Percentiles rank a stretch among this genome's conserved stretches.
These are phyloP conservation scores for Rhyacophila brunnea DNA, from an alignment of 1,140 invertebrate species.

Conservation along the genomic window DNA sequence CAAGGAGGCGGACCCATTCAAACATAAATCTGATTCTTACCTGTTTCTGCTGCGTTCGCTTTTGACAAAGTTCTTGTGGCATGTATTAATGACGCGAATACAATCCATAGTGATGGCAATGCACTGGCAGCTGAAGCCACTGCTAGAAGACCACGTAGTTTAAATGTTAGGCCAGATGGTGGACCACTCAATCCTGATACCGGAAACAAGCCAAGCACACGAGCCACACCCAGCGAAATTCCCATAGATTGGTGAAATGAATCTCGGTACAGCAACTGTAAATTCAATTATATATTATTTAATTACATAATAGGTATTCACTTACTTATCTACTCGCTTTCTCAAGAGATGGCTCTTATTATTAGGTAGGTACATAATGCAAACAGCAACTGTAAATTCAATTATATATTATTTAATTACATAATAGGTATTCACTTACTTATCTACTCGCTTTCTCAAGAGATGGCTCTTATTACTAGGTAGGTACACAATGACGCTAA, in stretches of 20 bases:
- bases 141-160: not conserved
- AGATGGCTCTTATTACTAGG: no score
- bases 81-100: slow-evolving; percentile 5
- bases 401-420: not conserved
- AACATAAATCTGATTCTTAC: not conserved
- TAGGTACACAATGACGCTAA: no score
- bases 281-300: not conserved
- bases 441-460: no score
- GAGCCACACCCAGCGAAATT: slow-evolving; percentile 16
- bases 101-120: slow-evolving; percentile 15
- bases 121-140: slow-evolving; percentile 15
- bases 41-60: slow-evolving; percentile 1
- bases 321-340: no score
- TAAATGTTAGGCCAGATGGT: not conserved
- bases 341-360: no score
- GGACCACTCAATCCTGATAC: slow-evolving; percentile 14
- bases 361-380: no score
- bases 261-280: slow-evolving; percentile 4
- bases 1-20: no score
- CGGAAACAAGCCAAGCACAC: slow-evolving; percentile 25
- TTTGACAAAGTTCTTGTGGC: not conserved
- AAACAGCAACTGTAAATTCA: slow-evolving; percentile 2
- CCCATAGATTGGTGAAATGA: slow-evolving; percentile 17
- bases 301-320: no score
- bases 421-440: no score